These are phyloP conservation scores for Xyliphius kryptos DNA, from an alignment of 2,113 vertebrate species.

Conservation along the genomic window DNA sequence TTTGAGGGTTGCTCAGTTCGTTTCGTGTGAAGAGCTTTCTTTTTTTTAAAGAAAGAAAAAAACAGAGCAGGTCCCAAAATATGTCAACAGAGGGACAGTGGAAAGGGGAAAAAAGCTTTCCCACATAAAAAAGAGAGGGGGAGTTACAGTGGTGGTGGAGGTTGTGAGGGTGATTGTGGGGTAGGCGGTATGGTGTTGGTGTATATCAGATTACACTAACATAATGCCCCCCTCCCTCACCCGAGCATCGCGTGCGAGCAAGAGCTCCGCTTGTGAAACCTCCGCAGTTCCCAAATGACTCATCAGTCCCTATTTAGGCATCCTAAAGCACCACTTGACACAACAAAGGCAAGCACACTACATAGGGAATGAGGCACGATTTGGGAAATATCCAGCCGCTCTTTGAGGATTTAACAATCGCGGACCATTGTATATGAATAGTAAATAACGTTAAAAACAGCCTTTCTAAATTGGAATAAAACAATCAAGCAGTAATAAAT, in stretches of 20 bases:
- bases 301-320: neutral
- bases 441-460: no score
- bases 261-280: constrained; percentile 53
- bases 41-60: neutral
- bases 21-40: constrained; percentile 5
- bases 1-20: constrained; percentile 6
- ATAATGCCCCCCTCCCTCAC: constrained; percentile 53
- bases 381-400: no score
- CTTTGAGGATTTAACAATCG: no score
- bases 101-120: neutral
- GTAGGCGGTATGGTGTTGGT: constrained; percentile 16
- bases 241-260: constrained; percentile 68
- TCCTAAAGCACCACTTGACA: neutral
- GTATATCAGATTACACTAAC: constrained; percentile 64
- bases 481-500: no score
- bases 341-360: neutral
- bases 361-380: no score
- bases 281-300: constrained; percentile 51
- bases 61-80: constrained; percentile 13
- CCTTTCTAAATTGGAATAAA: no score
- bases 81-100: constrained; percentile 18
- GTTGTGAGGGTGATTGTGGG: no score
- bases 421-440: no score
- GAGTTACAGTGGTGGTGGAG: no score
- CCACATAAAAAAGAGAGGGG: constrained; percentile 18